Evolutionary conservation across 2,797 vertebrate genomes (phyloP).

Genomic region (Tadarida brasiliensis): DNA sequence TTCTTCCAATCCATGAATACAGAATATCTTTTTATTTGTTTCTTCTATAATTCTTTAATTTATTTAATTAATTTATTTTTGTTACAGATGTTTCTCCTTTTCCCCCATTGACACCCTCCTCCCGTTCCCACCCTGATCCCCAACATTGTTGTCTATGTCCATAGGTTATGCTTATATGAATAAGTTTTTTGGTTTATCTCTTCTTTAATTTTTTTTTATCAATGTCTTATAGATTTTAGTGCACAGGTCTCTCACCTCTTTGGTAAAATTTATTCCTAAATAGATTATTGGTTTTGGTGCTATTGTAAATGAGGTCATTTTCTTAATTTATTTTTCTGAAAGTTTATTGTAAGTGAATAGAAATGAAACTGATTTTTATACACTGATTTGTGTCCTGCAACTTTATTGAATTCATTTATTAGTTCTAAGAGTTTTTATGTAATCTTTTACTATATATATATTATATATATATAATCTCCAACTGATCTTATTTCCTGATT

Average conservation of each 20-base stretch:
- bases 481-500: conserved; percentile 19
- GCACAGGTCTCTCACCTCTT: neutral
- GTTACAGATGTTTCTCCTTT: no score
- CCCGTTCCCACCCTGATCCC: no score
- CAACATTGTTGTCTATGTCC: no score
- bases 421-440: neutral
- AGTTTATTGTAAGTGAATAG: neutral
- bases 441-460: neutral
- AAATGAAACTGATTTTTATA: neutral
- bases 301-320: neutral
- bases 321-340: neutral
- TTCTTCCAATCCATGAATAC: neutral
- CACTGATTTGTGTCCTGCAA: no score
- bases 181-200: neutral
- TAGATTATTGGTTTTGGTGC: neutral
- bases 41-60: neutral
- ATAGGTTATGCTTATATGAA: no score
- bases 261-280: neutral
- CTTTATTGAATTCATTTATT: neutral
- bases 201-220: neutral
- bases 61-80: no score
- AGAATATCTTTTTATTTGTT: neutral
- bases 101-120: no score
- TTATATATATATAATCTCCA: neutral
- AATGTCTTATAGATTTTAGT: neutral